Evolutionary conservation across 2,797 vertebrate species (phyloP), one percentile per base, ranked within the genome.

Genomic region (Amblyopsis hoosieri): DNA sequence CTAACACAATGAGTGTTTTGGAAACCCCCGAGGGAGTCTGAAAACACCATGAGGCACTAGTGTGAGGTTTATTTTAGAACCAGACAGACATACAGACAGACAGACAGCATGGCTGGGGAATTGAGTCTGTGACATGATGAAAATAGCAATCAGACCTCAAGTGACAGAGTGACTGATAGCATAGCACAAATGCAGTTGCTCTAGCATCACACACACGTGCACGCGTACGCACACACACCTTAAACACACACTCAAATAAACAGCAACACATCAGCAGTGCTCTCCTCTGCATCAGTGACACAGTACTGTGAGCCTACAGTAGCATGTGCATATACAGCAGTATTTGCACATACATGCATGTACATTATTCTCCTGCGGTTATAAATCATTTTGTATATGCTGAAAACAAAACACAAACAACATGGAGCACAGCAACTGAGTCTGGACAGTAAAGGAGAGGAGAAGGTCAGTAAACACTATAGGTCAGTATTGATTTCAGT

Each of bases 161-260:
- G 60, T 73, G 72, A 79, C 69, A 63, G 59, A 67, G 75, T 49
- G 63, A 63, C 47, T 63, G 78, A 78, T 71, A 56, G 57, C 69
- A 65, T 42, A 60, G 58, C 56, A 53, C 47, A 55, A 37, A 23
- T 5, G 12, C 29, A 37, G 29, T 4, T 29, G 52, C 42, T 45
- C 33, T 4, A 7, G 17, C 17, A 15, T 3, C 12, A 48, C 45
- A 10, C 19, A 23, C 17, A 6, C 19, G 29, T 2, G 29, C 45
- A 48, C 46, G 11, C 19, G 31, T 19, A 19, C 42, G 7, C 42
- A 46, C 45, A 46, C 56, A 47, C 56, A 57, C 42, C 7, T 5
- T 4, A 5, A 6, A 37, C 33, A 37, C 33, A 37, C 33, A 6
- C 33, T 1, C 33, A 37, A 37, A 37, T 37, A 37, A 37, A 37